phyloP scores from a whole-genome alignment of 2,888 invertebrate species.

The Tineola bisselliella region DNA sequence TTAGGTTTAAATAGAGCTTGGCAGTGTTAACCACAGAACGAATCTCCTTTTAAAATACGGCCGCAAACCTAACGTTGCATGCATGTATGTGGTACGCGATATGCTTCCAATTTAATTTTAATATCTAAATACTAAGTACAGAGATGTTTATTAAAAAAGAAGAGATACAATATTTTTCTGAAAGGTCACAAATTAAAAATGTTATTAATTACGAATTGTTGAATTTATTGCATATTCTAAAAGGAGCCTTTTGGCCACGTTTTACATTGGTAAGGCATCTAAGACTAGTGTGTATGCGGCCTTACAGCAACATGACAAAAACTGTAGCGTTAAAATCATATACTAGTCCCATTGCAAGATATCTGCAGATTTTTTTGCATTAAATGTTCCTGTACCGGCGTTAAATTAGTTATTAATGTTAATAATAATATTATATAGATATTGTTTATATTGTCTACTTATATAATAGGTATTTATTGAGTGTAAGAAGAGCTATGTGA shows the following conservation, averaged over 20 bases:
- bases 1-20: slow-evolving; percentile 25
- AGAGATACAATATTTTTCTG: background rate
- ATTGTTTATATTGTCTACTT: background rate
- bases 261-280: slow-evolving; percentile 30
- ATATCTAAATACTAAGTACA: background rate
- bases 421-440: slow-evolving; percentile 43
- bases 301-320: slow-evolving; percentile 41
- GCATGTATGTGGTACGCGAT: background rate
- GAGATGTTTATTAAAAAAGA: background rate
- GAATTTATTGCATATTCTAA: slow-evolving; percentile 39
- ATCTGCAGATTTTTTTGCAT: slow-evolving; percentile 52
- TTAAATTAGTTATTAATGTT: slow-evolving; percentile 50
- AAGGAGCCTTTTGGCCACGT: slow-evolving; percentile 47
- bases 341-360: slow-evolving; percentile 66
- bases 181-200: slow-evolving; percentile 7
- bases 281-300: slow-evolving; percentile 59
- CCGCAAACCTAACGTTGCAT: background rate
- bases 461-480: background rate
- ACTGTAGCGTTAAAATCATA: slow-evolving; percentile 29
- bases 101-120: slow-evolving; percentile 3
- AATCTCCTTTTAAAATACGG: slow-evolving; percentile 50
- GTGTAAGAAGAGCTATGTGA: background rate
- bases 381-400: slow-evolving; percentile 63
- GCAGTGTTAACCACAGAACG: slow-evolving; percentile 14
- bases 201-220: background rate